These are phyloP conservation scores for Loxodonta africana DNA, from an alignment of 2,113 vertebrate genomes.

Conservation along the genomic window DNA sequence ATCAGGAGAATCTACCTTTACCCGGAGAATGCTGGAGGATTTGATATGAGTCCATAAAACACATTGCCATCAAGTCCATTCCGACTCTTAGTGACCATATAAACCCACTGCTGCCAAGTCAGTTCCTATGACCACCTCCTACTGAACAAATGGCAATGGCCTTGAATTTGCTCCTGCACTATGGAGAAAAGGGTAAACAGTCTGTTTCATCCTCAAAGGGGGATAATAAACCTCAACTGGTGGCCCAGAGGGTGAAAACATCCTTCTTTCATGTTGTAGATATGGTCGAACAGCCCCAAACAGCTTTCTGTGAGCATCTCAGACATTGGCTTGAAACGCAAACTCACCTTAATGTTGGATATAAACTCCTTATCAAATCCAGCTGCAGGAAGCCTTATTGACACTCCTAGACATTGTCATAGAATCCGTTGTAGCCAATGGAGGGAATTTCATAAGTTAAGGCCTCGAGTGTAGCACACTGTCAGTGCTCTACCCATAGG, in stretches of 20 bases:
- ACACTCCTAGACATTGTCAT: background rate
- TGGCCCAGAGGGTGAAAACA: background rate
- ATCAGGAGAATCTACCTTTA: background rate
- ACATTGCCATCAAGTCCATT: too few relatives aligned
- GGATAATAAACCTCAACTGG: background rate
- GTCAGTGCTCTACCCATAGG: background rate
- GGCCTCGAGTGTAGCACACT: background rate
- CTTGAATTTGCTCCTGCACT: background rate
- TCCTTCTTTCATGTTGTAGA: background rate
- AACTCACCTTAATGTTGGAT: background rate
- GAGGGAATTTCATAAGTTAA: background rate
- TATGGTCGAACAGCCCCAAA: background rate
- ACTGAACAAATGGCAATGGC: background rate
- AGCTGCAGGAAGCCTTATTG: background rate
- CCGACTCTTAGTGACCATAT: too few relatives aligned
- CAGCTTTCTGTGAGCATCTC: background rate
- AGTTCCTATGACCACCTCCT: too few relatives aligned
- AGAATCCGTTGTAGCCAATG: background rate
- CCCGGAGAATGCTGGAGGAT: background rate
- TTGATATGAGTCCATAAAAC: background rate
- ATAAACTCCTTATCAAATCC: background rate
- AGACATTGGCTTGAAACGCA: background rate
- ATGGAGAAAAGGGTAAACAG: background rate
- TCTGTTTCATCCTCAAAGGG: background rate
- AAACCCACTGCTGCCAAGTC: too few relatives aligned